These are phyloP conservation scores for Discoglossus pictus DNA, from an alignment of 2,797 vertebrate species.

Conservation along the genomic window DNA sequence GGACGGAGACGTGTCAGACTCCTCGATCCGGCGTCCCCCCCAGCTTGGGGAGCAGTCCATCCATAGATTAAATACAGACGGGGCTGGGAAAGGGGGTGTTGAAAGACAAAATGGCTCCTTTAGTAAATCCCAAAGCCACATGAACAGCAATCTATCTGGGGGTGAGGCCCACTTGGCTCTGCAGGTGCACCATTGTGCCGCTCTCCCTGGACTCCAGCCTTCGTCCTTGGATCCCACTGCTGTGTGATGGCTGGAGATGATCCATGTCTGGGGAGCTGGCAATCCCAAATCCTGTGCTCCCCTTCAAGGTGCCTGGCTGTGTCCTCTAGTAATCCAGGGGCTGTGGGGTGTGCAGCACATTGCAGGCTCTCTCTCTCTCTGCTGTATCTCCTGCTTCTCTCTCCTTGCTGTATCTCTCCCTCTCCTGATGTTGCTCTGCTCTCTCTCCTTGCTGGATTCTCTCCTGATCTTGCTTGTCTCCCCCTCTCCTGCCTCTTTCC, in stretches of 20 bases:
- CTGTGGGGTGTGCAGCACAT: constrained; percentile 71
- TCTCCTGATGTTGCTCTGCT: no score
- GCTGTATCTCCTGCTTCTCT: constrained; percentile 43
- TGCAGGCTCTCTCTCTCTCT: constrained; percentile 69
- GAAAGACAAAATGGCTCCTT: constrained; percentile 82
- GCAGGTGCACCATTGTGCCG: constrained; percentile 80
- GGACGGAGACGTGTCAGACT: constrained; percentile 18
- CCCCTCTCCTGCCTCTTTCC: constrained; percentile 57
- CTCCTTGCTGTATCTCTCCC: constrained; percentile 43
- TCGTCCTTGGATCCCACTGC: constrained; percentile 77
- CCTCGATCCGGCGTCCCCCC: constrained; percentile 14
- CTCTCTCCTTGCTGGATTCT: constrained; percentile 47
- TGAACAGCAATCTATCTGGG: constrained; percentile 70
- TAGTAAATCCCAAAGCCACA: constrained; percentile 72
- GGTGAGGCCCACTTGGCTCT: constrained; percentile 80
- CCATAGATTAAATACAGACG: constrained; percentile 58
- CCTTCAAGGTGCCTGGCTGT: constrained; percentile 11
- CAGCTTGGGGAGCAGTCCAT: constrained; percentile 25
- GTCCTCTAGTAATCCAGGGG: constrained; percentile 15
- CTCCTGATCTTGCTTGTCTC: constrained; percentile 22
- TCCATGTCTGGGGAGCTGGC: constrained; percentile 72
- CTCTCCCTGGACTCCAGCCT: constrained; percentile 67
- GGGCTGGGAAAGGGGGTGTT: constrained; percentile 36
- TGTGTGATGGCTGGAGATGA: constrained; percentile 68
- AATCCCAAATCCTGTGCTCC: constrained; percentile 20